A percentile compares a stretch with the other conserved stretches of the same genome.
These are phyloP conservation scores for Tiaroga cobitis DNA, from an alignment of 2,797 vertebrate species.

Conservation along the genomic window DNA sequence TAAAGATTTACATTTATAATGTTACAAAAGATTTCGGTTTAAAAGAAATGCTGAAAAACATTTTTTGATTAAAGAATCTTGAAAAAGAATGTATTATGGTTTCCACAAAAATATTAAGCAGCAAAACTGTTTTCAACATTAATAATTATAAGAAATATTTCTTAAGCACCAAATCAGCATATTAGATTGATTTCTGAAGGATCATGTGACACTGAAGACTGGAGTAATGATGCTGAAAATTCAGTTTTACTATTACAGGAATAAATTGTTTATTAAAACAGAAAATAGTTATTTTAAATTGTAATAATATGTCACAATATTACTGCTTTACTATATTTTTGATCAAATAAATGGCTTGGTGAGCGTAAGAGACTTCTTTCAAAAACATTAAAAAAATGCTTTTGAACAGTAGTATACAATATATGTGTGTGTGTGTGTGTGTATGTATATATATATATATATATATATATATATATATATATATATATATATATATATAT, in stretches of 20 bases:
- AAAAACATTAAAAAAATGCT: neutral
- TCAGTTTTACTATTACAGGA: neutral
- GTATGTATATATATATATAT: neutral
- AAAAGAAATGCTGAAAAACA: neutral
- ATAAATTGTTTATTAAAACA: neutral
- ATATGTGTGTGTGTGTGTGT: neutral
- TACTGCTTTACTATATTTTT: neutral
- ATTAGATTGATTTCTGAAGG: neutral
- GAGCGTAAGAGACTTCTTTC: neutral
- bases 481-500: too few relatives aligned
- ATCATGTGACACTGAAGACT: neutral
- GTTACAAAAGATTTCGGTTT: too few relatives aligned
- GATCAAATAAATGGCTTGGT: neutral
- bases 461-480: too few relatives aligned
- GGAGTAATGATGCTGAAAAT: neutral
- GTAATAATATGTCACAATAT: neutral
- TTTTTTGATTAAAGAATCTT: neutral
- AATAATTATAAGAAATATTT: neutral
- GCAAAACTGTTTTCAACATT: neutral
- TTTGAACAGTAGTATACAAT: constrained; percentile 2
- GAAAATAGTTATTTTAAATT: neutral
- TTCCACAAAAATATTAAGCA: neutral
- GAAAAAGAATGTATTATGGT: neutral
- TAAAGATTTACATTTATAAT: neutral
- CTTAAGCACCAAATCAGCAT: neutral